These are phyloP conservation scores for Trilocha varians DNA, from an alignment of 2,888 invertebrate genomes.

Conservation along the genomic window DNA sequence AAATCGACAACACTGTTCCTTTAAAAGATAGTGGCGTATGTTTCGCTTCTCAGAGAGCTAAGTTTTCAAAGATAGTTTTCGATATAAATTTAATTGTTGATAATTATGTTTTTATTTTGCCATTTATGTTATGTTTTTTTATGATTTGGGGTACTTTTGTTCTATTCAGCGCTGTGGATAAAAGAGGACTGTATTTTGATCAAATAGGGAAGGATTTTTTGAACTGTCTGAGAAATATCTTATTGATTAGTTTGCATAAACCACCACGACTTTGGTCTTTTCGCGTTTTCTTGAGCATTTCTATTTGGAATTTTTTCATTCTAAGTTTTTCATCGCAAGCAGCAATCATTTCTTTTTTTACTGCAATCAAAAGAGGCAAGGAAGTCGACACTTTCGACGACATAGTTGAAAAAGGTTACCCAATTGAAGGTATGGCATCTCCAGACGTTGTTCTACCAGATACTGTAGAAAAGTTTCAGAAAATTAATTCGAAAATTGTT, in stretches of 20 bases:
- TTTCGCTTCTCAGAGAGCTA: constrained; percentile 45
- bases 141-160: constrained; percentile 48
- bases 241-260: constrained; percentile 39
- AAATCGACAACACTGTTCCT: constrained; percentile 44
- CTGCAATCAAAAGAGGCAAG: constrained; percentile 49
- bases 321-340: constrained; percentile 59
- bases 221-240: constrained; percentile 42
- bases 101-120: constrained; percentile 24
- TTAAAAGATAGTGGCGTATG: constrained; percentile 56
- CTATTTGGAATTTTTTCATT: constrained; percentile 56
- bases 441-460: constrained; percentile 58
- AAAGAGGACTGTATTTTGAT: constrained; percentile 27
- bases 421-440: constrained; percentile 53
- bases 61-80: constrained; percentile 46
- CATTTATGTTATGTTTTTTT: constrained; percentile 34
- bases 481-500: constrained; percentile 45
- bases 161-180: constrained; percentile 34
- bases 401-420: constrained; percentile 48
- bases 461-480: constrained; percentile 37
- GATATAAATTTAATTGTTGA: constrained; percentile 30
- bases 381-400: constrained; percentile 61
- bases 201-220: constrained; percentile 53
- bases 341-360: constrained; percentile 55
- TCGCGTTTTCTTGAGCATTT: constrained; percentile 43
- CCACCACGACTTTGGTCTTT: constrained; percentile 41